These are phyloP conservation scores for Papilio machaon DNA, from an alignment of 1,140 invertebrate species.

Conservation along the genomic window DNA sequence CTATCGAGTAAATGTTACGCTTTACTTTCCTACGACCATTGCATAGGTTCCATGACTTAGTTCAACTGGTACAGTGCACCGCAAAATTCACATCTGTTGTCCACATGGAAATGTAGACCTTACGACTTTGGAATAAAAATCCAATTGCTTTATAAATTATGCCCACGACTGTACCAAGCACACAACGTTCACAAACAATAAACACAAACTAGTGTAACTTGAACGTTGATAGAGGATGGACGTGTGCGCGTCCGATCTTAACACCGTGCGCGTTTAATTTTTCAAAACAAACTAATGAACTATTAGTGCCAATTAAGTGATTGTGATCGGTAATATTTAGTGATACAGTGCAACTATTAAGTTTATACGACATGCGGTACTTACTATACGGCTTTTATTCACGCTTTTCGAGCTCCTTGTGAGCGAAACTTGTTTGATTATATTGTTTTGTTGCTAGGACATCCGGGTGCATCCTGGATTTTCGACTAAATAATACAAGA, in stretches of 20 bases:
- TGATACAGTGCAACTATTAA: slow-evolving; percentile 36
- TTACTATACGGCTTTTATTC: slow-evolving; percentile 53
- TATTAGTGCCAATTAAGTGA: slow-evolving; percentile 54
- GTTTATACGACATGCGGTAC: slow-evolving; percentile 59
- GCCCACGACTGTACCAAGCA: slow-evolving; percentile 14
- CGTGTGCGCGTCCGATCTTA: slow-evolving; percentile 52
- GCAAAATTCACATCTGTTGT: not conserved
- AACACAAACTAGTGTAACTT: slow-evolving; percentile 64
- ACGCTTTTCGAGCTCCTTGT: slow-evolving; percentile 61
- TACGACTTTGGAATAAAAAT: not conserved
- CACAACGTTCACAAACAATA: slow-evolving; percentile 33
- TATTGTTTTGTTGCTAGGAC: slow-evolving; percentile 76
- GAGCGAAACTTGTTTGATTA: slow-evolving; percentile 75
- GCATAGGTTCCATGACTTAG: slow-evolving; percentile 69
- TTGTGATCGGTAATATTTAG: slow-evolving; percentile 55
- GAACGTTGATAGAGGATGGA: slow-evolving; percentile 56
- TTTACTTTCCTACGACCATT: slow-evolving; percentile 61
- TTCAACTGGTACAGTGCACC: slow-evolving; percentile 51
- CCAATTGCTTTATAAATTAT: not conserved
- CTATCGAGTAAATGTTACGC: slow-evolving; percentile 58
- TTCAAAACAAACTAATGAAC: slow-evolving; percentile 62
- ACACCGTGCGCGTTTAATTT: slow-evolving; percentile 50
- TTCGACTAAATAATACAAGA: slow-evolving; percentile 30
- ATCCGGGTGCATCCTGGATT: slow-evolving; percentile 65
- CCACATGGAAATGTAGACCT: not conserved